Evolutionary conservation across 2,797 vertebrate species (phyloP).

Genomic region (Neostethus bicornis): DNA sequence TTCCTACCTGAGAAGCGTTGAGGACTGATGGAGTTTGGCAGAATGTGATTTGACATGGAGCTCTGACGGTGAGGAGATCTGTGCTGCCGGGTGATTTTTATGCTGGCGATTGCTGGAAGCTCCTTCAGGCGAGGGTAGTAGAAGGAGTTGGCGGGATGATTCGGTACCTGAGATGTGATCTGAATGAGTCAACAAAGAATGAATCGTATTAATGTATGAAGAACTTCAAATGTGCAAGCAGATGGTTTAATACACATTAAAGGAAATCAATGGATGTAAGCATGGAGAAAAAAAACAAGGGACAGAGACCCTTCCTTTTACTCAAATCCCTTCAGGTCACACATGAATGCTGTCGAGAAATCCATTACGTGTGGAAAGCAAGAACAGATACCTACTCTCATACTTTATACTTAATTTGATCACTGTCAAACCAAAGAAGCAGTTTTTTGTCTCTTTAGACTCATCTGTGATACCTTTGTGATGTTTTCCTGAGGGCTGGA

Average conservation of each 20-base stretch:
- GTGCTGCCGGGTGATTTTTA: constrained; percentile 74
- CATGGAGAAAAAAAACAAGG: constrained; percentile 26
- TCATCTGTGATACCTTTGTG: constrained; percentile 60
- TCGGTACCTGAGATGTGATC: constrained; percentile 85
- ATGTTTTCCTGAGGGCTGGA: constrained; percentile 76
- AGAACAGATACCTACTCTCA: constrained; percentile 35
- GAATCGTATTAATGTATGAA: constrained; percentile 31
- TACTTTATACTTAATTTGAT: constrained; percentile 31
- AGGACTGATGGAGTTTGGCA: constrained; percentile 75
- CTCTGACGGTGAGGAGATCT: constrained; percentile 64
- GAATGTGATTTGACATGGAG: constrained; percentile 81
- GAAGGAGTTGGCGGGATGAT: constrained; percentile 85
- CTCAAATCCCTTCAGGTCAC: constrained; percentile 48
- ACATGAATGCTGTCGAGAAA: constrained; percentile 34
- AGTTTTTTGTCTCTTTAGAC: neutral
- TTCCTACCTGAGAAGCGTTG: constrained; percentile 76
- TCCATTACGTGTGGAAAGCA: constrained; percentile 47
- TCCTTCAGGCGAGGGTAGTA: constrained; percentile 81
- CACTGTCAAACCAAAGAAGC: constrained; percentile 2
- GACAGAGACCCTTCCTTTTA: constrained; percentile 29
- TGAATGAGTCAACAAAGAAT: constrained; percentile 45
- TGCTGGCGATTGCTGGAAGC: constrained; percentile 80
- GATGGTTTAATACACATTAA: constrained; percentile 39
- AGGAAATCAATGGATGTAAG: constrained; percentile 28
- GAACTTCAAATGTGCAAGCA: constrained; percentile 31